Conservation (phyloP, 2,797 vertebrate species). For the Staurois parvus region DNA sequence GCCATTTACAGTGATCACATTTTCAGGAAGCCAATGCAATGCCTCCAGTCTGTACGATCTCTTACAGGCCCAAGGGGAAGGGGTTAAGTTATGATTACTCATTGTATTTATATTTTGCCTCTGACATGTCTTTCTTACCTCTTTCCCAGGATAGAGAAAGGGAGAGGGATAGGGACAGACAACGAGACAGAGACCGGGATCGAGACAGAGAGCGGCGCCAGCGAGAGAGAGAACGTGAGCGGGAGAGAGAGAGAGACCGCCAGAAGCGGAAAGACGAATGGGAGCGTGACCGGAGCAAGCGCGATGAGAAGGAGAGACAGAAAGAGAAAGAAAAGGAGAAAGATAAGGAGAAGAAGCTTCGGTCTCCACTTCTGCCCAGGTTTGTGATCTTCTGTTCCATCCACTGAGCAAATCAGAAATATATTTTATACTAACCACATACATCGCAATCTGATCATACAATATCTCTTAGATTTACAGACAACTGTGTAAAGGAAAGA, state of each 20-base stretch:
- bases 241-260: slow-evolving; percentile 88
- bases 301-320: slow-evolving; percentile 89
- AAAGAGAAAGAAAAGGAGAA: slow-evolving; percentile 89
- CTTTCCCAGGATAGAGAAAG: slow-evolving; percentile 76
- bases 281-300: slow-evolving; percentile 82
- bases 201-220: slow-evolving; percentile 77
- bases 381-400: slow-evolving; percentile 66
- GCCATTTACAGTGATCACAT: too few relatives aligned
- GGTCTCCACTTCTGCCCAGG: slow-evolving; percentile 88
- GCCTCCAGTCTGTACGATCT: too few relatives aligned
- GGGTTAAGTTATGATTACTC: too few relatives aligned
- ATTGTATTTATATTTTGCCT: background rate
- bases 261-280: slow-evolving; percentile 89
- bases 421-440: too few relatives aligned
- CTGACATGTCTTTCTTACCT: background rate
- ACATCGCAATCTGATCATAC: too few relatives aligned
- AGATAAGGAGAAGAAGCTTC: slow-evolving; percentile 88
- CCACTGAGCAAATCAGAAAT: too few relatives aligned
- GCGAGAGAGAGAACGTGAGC: slow-evolving; percentile 84
- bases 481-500: too few relatives aligned
- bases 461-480: too few relatives aligned
- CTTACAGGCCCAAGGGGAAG: too few relatives aligned
- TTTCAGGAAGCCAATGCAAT: too few relatives aligned
- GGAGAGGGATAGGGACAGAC: slow-evolving; percentile 76
- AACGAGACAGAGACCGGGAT: slow-evolving; percentile 77